Conservation (phyloP, 2,888 invertebrate species). For the Leptopilina syphax region DNA sequence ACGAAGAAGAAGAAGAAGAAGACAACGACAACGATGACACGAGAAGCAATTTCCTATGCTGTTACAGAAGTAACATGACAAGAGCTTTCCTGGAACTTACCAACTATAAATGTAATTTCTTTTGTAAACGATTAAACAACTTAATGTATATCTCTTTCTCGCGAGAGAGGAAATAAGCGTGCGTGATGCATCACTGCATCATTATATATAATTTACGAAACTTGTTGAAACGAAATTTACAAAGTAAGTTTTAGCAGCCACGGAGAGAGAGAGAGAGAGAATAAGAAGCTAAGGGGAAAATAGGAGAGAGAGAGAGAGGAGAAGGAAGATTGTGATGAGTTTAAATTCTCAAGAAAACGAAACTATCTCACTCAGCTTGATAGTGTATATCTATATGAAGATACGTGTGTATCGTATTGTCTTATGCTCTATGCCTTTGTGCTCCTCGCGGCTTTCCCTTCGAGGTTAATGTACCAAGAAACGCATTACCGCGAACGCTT, state of each 20-base stretch:
- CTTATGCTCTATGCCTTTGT: conserved; percentile 41
- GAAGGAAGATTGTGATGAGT: no score
- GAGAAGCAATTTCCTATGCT: conserved; percentile 35
- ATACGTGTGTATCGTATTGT: conserved; percentile 27
- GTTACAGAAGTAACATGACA: conserved; percentile 2
- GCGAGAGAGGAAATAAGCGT: neutral
- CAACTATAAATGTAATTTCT: conserved; percentile 33
- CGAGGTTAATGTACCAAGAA: conserved; percentile 72
- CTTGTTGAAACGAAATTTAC: conserved; percentile 48
- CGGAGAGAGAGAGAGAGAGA: conserved; percentile 28
- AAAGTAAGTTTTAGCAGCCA: conserved; percentile 50
- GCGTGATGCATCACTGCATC: conserved; percentile 32
- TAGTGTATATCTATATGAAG: conserved; percentile 17
- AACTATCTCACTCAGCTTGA: neutral
- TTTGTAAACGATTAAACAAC: conserved; percentile 50
- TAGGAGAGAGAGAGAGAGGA: neutral
- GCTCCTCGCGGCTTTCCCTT: conserved; percentile 58
- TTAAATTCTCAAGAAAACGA: conserved; percentile 47
- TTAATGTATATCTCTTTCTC: conserved; percentile 27
- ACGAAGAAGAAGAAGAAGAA: neutral
- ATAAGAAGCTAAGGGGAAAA: conserved; percentile 35
- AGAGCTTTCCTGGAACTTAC: conserved; percentile 25
- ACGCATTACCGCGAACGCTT: conserved; percentile 70
- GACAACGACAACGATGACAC: neutral
- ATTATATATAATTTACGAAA: neutral